Conservation (phyloP, 2,888 invertebrate species). For the Agrotis clavis region DNA sequence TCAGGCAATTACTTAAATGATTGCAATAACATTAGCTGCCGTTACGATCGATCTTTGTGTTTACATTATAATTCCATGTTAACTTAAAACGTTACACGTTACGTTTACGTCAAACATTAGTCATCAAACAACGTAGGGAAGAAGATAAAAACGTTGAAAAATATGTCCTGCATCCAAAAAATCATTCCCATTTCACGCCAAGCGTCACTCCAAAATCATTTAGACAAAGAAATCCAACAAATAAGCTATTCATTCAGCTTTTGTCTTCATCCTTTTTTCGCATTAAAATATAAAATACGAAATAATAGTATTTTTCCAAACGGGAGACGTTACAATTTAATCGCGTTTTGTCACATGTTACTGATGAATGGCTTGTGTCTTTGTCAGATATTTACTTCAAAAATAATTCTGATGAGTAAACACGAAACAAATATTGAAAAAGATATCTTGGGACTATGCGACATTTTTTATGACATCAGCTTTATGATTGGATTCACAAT, state of each 20-base stretch:
- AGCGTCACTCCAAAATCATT: background rate
- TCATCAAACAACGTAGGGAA: too few species aligned
- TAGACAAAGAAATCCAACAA: conserved; percentile 1
- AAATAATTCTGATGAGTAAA: too few species aligned
- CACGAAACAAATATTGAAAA: background rate
- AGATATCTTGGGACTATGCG: background rate
- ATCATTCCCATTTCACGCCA: background rate
- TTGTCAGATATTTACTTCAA: background rate
- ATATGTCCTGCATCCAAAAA: too few species aligned
- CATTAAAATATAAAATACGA: background rate
- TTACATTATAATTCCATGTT: too few species aligned
- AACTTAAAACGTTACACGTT: too few species aligned
- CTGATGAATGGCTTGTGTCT: background rate
- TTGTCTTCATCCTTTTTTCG: background rate
- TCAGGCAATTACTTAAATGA: too few species aligned
- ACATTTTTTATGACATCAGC: background rate
- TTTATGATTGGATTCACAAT: background rate
- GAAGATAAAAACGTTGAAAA: too few species aligned
- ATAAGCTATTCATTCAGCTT: background rate
- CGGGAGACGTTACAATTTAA: background rate
- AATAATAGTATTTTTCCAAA: conserved; percentile 5
- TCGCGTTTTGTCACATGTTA: background rate
- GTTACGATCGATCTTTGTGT: too few species aligned
- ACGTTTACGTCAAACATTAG: too few species aligned
- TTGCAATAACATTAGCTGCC: too few species aligned